Base-by-base conservation (phyloP, 2,888 invertebrate genomes). In the Phragmatobia fuliginosa region DNA sequence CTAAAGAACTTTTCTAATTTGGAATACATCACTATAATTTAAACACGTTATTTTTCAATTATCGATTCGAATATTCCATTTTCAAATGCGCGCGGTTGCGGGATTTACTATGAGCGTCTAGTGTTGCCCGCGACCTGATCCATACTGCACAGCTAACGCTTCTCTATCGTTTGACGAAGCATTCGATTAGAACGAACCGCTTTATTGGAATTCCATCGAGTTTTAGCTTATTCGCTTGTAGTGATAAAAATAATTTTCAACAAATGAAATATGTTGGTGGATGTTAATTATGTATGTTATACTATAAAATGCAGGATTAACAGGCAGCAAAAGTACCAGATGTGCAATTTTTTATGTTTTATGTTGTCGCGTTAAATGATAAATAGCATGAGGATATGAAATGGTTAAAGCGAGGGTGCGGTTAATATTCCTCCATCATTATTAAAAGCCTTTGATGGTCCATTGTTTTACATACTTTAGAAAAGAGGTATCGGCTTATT, bases 81-180 rank as follows among this genome's bases (percentile, higher is more conserved):
- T 81, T 80, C 76, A 75, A 82, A 72, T 77, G 78, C 84, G 84
- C 84, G 84, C 83, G 80, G 63, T 45, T 63, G 71, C 71, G 70
- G 68, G 68, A 38, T 74, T 71, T 80, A 82, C 85, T 80, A 78
- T 77, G 81, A 79, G 79, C 91, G 92, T 86, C 90, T 87, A 85
- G 85, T 83, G 82, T 70, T 78, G 87, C 76, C 85, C 81, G 81
- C 86, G 87, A 76, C 76, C 83, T 82, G 84, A 78, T 82, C 79
- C 85, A 85, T 84, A 92, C 92, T 92, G 90, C 87, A 81, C 79
- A 79, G 58, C 71, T 74, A 67, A 67, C 75, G 70, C 68, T 62
- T 66, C 66, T 74, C 75, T 59, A 67, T 73, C 76, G 74, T 70
- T 72, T 79, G 77, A 76, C 77, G 77, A 70, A 79, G 72, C 72